These are phyloP conservation scores for Mixornis gularis DNA, from an alignment of 2,113 vertebrate genomes.

Conservation along the genomic window DNA sequence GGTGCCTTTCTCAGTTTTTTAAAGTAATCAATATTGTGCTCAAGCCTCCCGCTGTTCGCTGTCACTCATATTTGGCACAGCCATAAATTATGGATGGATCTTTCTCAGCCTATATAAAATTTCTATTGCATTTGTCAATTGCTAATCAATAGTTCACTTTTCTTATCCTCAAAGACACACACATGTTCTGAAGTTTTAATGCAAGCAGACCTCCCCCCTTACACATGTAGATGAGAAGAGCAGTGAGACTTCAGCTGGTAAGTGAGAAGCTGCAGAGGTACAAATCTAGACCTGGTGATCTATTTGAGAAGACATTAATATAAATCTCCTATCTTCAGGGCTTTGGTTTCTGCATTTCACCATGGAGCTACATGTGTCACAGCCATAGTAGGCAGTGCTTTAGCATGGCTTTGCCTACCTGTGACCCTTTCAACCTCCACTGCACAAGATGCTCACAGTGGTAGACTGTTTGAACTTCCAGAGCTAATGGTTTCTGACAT, in stretches of 20 bases:
- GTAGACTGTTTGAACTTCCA: conserved; percentile 47
- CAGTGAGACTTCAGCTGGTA: background rate
- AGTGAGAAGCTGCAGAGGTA: conserved; percentile 57
- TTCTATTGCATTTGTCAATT: conserved; percentile 92
- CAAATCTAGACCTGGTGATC: conserved; percentile 9
- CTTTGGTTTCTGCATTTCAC: conserved; percentile 32
- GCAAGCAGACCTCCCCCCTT: conserved; percentile 2
- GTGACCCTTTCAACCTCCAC: conserved; percentile 55
- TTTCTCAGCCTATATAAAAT: conserved; percentile 89
- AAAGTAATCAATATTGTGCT: conserved; percentile 86
- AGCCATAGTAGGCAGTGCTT: background rate
- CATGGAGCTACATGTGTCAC: background rate
- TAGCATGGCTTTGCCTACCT: conserved; percentile 22
- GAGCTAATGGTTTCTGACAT: conserved; percentile 68
- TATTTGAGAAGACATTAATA: conserved; percentile 50
- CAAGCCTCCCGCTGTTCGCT: conserved; percentile 79
- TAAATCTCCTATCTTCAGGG: background rate
- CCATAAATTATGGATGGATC: conserved; percentile 93
- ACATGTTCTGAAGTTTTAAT: conserved; percentile 46
- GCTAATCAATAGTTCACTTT: conserved; percentile 86
- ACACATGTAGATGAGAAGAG: conserved; percentile 30
- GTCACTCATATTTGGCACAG: conserved; percentile 87
- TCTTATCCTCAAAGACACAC: conserved; percentile 77
- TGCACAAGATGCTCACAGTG: conserved; percentile 17
- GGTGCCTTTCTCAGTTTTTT: conserved; percentile 76